A percentile compares a stretch with the other conserved stretches of the same genome.
These are phyloP conservation scores for Gasteruption jaculator DNA, from an alignment of 2,888 invertebrate genomes.

Conservation along the genomic window DNA sequence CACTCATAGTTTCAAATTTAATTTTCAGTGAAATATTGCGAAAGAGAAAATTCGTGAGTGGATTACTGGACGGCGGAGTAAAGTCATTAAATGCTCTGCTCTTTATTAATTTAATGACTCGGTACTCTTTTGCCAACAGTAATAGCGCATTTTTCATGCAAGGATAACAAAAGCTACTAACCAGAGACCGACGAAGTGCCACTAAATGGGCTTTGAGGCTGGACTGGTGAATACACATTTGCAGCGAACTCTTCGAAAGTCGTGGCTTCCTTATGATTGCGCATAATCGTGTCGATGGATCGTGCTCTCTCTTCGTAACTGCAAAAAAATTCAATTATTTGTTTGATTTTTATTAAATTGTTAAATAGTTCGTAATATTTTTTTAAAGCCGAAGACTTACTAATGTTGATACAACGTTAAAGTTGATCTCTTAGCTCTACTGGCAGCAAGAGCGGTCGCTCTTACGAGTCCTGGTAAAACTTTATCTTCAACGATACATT, in stretches of 20 bases:
- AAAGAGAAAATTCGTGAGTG: too few relatives aligned
- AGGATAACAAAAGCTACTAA: constrained; percentile 22
- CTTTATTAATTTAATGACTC: too few relatives aligned
- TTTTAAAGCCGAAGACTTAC: constrained; percentile 56
- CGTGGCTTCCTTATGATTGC: constrained; percentile 78
- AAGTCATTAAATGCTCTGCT: too few relatives aligned
- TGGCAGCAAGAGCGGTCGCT: constrained; percentile 87
- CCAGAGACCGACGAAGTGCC: constrained; percentile 46
- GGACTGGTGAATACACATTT: constrained; percentile 66
- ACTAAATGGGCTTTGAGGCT: constrained; percentile 55
- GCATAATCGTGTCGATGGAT: constrained; percentile 78
- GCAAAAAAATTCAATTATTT: constrained; percentile 25
- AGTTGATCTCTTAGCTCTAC: constrained; percentile 84
- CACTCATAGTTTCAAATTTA: too few relatives aligned
- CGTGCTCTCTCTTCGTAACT: constrained; percentile 90
- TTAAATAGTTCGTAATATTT: neutral
- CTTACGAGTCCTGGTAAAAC: constrained; percentile 81
- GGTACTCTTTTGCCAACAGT: too few relatives aligned
- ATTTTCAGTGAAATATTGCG: too few relatives aligned
- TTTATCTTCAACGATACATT: constrained; percentile 71
- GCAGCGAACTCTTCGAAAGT: constrained; percentile 88
- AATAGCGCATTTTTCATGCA: constrained; percentile 11
- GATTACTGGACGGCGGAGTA: too few relatives aligned
- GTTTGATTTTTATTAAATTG: neutral
- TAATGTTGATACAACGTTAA: constrained; percentile 88